Percentiles rank a stretch among this genome's conserved stretches.
Conservation (phyloP, 1,140 invertebrate genomes). For the Drosophila setifemur region DNA sequence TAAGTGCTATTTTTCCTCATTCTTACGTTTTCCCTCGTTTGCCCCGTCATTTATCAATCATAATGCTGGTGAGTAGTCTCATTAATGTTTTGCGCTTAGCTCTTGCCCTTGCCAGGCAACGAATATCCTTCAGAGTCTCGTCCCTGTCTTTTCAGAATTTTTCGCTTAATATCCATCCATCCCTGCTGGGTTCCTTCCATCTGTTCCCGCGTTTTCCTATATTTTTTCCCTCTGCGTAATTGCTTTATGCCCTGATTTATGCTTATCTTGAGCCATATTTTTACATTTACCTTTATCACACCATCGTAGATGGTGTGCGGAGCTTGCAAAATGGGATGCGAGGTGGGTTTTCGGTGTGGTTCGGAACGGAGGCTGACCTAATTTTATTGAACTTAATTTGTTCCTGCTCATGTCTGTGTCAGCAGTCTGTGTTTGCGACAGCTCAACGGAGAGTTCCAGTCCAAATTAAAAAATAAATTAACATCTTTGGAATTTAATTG, state of each 20-base stretch:
- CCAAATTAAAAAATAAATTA: too few species aligned
- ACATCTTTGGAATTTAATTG: too few species aligned
- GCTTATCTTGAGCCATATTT: constrained; percentile 76
- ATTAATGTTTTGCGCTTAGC: constrained; percentile 62
- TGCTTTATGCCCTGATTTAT: constrained; percentile 74
- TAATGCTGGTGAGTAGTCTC: constrained; percentile 70
- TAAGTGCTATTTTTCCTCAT: not conserved
- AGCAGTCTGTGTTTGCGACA: too few species aligned
- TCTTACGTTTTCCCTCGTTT: constrained; percentile 9
- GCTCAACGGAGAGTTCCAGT: too few species aligned
- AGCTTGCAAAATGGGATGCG: not conserved
- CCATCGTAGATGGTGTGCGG: constrained; percentile 7
- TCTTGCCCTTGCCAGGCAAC: constrained; percentile 13
- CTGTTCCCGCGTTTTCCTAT: not conserved
- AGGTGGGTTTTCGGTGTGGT: not conserved
- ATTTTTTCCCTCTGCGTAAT: constrained; percentile 62
- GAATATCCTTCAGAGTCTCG: not conserved
- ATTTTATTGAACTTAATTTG: constrained; percentile 73
- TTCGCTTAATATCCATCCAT: constrained; percentile 16
- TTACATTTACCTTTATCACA: constrained; percentile 73
- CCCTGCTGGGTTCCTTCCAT: constrained; percentile 4
- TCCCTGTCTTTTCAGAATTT: not conserved
- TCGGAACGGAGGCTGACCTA: constrained; percentile 49
- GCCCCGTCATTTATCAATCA: constrained; percentile 66
- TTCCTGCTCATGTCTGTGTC: constrained; percentile 17